Conservation (phyloP, 2,888 invertebrate species). For the Stratiomys singularior region DNA sequence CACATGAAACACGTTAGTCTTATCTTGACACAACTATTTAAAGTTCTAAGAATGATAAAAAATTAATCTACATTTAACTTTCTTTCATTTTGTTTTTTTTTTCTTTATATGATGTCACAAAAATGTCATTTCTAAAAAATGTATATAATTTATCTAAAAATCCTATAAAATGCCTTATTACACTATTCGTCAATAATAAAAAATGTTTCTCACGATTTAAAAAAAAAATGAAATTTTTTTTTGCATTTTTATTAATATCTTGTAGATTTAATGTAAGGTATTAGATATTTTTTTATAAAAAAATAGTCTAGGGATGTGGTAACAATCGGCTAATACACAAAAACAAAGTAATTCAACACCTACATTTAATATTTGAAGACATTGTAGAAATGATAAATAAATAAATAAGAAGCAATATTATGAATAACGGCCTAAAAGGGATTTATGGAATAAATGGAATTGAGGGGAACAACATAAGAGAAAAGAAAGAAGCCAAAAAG, state of each 20-base stretch:
- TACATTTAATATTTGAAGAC: conserved; percentile 10
- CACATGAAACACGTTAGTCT: conserved; percentile 33
- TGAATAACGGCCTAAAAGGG: too few relatives aligned
- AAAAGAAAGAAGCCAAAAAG: conserved; percentile 1
- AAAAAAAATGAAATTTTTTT: conserved; percentile 29
- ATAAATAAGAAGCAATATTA: background rate
- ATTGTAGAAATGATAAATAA: background rate
- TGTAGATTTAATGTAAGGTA: background rate
- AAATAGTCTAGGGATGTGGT: conserved; percentile 34
- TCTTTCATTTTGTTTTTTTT: conserved; percentile 6
- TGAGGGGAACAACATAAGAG: background rate
- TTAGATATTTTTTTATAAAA: conserved; percentile 26
- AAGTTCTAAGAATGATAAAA: conserved; percentile 42
- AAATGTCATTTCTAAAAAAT: conserved; percentile 46
- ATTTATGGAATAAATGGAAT: too few relatives aligned
- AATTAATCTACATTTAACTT: conserved; percentile 30
- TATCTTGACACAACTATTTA: conserved; percentile 33
- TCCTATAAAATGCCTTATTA: conserved; percentile 46
- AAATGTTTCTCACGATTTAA: conserved; percentile 33
- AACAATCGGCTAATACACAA: conserved; percentile 21
- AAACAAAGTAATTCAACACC: conserved; percentile 8
- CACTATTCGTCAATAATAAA: conserved; percentile 22
- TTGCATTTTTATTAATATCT: conserved; percentile 17
- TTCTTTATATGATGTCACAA: conserved; percentile 38
- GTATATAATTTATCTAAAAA: conserved; percentile 46